Evolutionary conservation across 2,113 vertebrate species (phyloP), one percentile per base, ranked within the genome.

Genomic region (Mugil cephalus): DNA sequence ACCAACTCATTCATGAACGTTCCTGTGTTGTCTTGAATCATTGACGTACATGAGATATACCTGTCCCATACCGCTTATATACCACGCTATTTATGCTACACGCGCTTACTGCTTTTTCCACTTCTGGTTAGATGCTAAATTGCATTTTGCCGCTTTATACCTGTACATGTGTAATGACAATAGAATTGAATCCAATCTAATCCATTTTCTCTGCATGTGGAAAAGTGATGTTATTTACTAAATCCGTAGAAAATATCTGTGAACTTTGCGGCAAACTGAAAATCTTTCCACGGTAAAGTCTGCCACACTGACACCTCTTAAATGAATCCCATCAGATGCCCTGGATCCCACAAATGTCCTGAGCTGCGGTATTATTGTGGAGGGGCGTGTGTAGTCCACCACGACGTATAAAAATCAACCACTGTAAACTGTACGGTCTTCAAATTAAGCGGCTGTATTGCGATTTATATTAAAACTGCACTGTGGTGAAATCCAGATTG

Each of bases 261-360:
- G 47, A 69, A 45, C 53, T 46, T 40, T 69, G 42, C 52, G 46
- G 7, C n/a, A 30, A 67, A 62, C 7, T 48, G 15, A 53, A 9
- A 45, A 58, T 67, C 12, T 42, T 62, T 59, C 36, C 36, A 67
- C 62, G 12, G 38, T 63, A n/a, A 69, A 38, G 38, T 51, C 59
- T 52, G 46, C 46, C 11, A 43, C 19, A 40, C 6, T 64, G 48
- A 72, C 62, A 50, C 24, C 6, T 19, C 34, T n/a, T 7, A 78
- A 55, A 82, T 62, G 40, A 74, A 47, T 10, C 75, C 47, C 79
- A 83, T 54, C 69, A 72, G 66, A 77, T 72, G 19, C 18, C 4
- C 15, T 34, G 39, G 43, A 61, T 70, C 43, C 18, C 34, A 79
- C 48, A 70, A 24, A 76, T 67, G 75, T 53, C 21, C 15, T 77